Evolutionary conservation across 2,888 invertebrate species (phyloP).

Genomic region (Drosophila pseudotakahashii): DNA sequence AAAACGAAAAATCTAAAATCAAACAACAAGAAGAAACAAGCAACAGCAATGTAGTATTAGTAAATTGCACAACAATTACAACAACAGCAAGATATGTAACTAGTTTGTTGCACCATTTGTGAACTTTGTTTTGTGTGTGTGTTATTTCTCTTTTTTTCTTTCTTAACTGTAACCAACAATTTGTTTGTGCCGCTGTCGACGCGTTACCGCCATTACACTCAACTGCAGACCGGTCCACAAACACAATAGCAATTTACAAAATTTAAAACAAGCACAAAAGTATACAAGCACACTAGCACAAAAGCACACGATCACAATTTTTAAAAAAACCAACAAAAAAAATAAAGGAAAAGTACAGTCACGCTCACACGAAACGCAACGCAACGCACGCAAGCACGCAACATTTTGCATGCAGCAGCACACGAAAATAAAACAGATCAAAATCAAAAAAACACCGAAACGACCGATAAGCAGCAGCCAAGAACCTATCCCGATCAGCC

Average conservation of each 20-base stretch:
- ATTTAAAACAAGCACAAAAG: constrained; percentile 7
- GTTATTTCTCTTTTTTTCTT: constrained; percentile 47
- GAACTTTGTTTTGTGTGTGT: constrained; percentile 52
- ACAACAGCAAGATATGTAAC: constrained; percentile 45
- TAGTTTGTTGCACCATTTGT: constrained; percentile 51
- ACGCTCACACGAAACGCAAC: constrained; percentile 25
- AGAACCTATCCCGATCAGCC: constrained; percentile 18
- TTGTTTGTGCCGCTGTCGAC: constrained; percentile 67
- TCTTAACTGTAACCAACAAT: constrained; percentile 57
- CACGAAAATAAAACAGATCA: constrained; percentile 22
- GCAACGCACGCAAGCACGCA: constrained; percentile 33
- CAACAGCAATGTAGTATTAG: constrained; percentile 37
- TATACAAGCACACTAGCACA: constrained; percentile 34
- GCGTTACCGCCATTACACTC: constrained; percentile 34
- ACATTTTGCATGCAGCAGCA: constrained; percentile 62
- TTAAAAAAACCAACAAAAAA: constrained; percentile 14
- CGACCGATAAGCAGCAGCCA: constrained; percentile 36
- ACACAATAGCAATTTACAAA: constrained; percentile 27
- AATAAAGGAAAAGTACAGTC: constrained; percentile 22
- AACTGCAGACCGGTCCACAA: constrained; percentile 41
- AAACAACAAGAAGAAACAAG: constrained; percentile 32
- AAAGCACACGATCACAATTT: constrained; percentile 25
- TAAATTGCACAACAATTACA: constrained; percentile 42
- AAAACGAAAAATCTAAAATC: not conserved
- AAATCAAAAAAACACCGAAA: constrained; percentile 30